Conservation (phyloP, 2,797 vertebrate species). For the Enteromius thamalakanensis region DNA sequence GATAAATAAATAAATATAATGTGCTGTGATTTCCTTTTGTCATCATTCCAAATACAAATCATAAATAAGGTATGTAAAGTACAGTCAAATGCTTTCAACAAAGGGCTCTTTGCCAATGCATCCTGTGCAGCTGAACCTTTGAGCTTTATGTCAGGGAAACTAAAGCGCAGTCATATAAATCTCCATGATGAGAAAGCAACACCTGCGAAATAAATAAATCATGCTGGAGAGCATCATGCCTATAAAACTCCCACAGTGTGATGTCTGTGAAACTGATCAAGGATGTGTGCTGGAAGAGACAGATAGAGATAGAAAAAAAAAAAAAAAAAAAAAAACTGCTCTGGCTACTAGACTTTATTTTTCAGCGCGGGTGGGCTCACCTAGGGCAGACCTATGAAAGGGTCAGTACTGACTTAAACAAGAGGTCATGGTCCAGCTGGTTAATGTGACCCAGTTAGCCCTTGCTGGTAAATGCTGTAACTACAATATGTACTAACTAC, state of each 20-base stretch:
- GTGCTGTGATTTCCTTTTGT: constrained; percentile 27
- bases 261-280: constrained; percentile 67
- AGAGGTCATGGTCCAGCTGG: not conserved
- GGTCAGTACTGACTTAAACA: constrained; percentile 44
- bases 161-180: constrained; percentile 71
- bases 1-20: constrained; percentile 19
- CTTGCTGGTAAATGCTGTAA: not conserved
- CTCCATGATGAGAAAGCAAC: constrained; percentile 70
- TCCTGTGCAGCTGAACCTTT: constrained; percentile 46
- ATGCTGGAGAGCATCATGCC: constrained; percentile 64
- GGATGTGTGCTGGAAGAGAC: constrained; percentile 60
- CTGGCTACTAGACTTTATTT: constrained; percentile 65
- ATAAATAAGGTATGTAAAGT: constrained; percentile 46
- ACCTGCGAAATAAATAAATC: constrained; percentile 75
- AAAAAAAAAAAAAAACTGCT: constrained; percentile 46
- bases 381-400: constrained; percentile 61
- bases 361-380: constrained; percentile 59
- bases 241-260: constrained; percentile 68
- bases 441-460: not conserved
- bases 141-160: constrained; percentile 67
- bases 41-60: constrained; percentile 46
- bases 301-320: constrained; percentile 54
- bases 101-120: constrained; percentile 61
- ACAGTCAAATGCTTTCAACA: constrained; percentile 61
- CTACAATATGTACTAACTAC: too few species aligned